Base-by-base conservation (phyloP, 2,888 invertebrate genomes). In the Xylocampa areola region DNA sequence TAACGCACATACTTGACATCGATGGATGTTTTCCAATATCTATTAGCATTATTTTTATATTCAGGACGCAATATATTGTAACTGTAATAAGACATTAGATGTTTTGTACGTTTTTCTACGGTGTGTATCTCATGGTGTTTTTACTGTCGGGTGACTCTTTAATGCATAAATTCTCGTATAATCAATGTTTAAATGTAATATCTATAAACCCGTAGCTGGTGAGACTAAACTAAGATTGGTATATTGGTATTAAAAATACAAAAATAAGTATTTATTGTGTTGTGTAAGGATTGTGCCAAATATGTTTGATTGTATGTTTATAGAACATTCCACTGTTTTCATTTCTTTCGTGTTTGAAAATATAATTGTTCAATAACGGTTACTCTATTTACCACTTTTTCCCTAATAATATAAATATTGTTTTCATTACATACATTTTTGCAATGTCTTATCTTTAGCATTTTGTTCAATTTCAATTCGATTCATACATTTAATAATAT, bases 91-190 rank as follows among this genome's bases (percentile, higher is more conserved):
- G 23, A 41, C 45, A 45, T 51, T 44, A 55, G 43, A 44, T 52
- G 49, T 68, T 71, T 71, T 73, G 44, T 71, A 69, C 69, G 40
- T 66, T 71, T 60, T 71, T 71, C 50, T 73, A 69, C 50, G 13
- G 25, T 41, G 32, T 59, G 47, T 45, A 37, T 27, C 44, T 33
- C 13, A 11, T 27, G 53, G 19, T 25, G 25, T 4, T 32, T 39
- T 1, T 39, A 37, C 39, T 16, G 14, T 29, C 36, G 8, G 13
- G 13, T 19, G 17, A 6, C 5, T 47, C 14, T 45, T 35, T 23
- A 36, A 25, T 16, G 6, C 25, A 36, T 53, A 36, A 32, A 49
- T 52, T 49, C 43, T 67, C 52, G 29, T 59, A 21, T 32, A 49
- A 29, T 44, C 25, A 36, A 35, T 50, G 27, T 59, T 58, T n/a